These are phyloP conservation scores for Pararge aegeria DNA, from an alignment of 1,140 invertebrate genomes.

Conservation along the genomic window DNA sequence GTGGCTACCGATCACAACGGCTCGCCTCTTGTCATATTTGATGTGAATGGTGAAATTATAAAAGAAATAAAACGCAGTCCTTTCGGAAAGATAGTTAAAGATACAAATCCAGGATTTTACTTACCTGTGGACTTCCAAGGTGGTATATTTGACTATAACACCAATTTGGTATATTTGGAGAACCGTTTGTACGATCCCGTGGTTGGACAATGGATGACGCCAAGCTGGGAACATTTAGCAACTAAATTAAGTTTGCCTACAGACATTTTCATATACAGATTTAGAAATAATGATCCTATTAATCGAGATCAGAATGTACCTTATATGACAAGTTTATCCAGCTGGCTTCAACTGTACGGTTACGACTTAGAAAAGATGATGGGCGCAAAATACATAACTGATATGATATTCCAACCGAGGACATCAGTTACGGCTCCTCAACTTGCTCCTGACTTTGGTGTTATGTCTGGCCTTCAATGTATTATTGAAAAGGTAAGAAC, in stretches of 20 bases:
- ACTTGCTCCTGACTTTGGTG: conserved; percentile 90
- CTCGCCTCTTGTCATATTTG: conserved; percentile 94
- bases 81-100: conserved; percentile 93
- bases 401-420: conserved; percentile 88
- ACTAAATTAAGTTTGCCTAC: conserved; percentile 90
- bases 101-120: conserved; percentile 95
- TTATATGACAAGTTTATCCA: conserved; percentile 91
- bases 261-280: conserved; percentile 94
- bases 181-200: conserved; percentile 94
- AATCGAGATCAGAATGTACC: conserved; percentile 88
- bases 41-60: conserved; percentile 92
- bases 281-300: conserved; percentile 95
- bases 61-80: conserved; percentile 95
- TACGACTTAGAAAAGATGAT: conserved; percentile 93
- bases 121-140: conserved; percentile 96
- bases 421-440: conserved; percentile 88
- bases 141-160: conserved; percentile 90
- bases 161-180: conserved; percentile 91
- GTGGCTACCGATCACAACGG: conserved; percentile 96
- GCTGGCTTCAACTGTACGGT: conserved; percentile 93
- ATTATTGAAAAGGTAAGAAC: conserved; percentile 87
- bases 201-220: conserved; percentile 97
- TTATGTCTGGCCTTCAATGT: conserved; percentile 92
- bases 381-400: conserved; percentile 88
- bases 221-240: conserved; percentile 92